Base-by-base conservation (phyloP, 2,113 vertebrate genomes). In the Ramphastos sulfuratus region DNA sequence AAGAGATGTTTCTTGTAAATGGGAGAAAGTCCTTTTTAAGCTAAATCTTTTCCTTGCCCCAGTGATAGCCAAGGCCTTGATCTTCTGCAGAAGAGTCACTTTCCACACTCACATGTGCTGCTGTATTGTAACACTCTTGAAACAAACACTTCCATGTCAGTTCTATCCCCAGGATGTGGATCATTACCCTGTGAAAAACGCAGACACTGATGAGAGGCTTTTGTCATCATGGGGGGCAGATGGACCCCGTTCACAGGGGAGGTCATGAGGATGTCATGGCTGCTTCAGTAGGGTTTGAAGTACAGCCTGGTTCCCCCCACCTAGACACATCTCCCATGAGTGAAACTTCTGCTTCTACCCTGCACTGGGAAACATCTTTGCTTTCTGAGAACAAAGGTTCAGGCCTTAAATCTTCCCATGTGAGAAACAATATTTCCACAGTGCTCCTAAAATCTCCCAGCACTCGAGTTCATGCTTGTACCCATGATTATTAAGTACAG, bases 401-500 rank as follows among this genome's bases (percentile, higher is more conserved):
- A 69, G 46, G 56, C 46, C 84, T 80, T 82, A 52, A 10, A 24
- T 54, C 69, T 78, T 71, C 33, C 21, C 42, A n/a, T 50, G 25
- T 46, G 37, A 85, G 69, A 66, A 80, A 66, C 2, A 66, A 50
- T 44, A 60, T 20, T 56, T 59, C 42, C 66, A 75, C 9, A 10
- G 7, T 37, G 33, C 15, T 89, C 28, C 84, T 92, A 65, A 86
- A 75, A 72, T 89, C 58, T 84, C 37, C 7, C 66, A 74, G 27
- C 35, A 17, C 70, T 70, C 55, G 65, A n/a, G 52, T 24, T 88
- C 27, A 19, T 50, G 52, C 25, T 80, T 59, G 52, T 24, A 67
- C 12, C 30, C 1, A 0, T 7, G 33, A 19, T 81, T 52, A 50
- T 0, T 1, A 44, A 74, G 54, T 39, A 58, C 35, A 78, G 44